phyloP scores from a whole-genome alignment of 2,113 vertebrate genomes.

The Orthochromis malagaraziensis region DNA sequence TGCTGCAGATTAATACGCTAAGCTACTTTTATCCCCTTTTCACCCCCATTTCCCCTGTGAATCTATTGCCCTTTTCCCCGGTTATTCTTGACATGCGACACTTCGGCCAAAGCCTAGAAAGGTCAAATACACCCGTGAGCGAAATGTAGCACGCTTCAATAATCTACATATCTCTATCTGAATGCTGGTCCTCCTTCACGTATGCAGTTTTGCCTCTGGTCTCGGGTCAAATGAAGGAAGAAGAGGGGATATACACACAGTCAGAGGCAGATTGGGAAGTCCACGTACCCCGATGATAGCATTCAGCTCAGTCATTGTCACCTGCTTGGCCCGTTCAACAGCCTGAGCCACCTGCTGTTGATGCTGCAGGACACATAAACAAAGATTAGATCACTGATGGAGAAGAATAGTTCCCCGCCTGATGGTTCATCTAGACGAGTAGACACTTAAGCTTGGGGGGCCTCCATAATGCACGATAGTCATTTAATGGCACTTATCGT shows the following conservation, averaged over 20 bases:
- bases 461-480: neutral
- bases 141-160: slow-evolving; percentile 24
- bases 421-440: neutral
- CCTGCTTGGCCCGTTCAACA: slow-evolving; percentile 96
- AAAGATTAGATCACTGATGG: neutral
- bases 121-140: slow-evolving; percentile 12
- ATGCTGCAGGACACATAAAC: slow-evolving; percentile 73
- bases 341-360: slow-evolving; percentile 98
- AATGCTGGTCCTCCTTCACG: neutral
- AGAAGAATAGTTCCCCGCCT: neutral
- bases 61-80: slow-evolving; percentile 3
- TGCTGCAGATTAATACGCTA: neutral
- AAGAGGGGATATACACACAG: slow-evolving; percentile 95
- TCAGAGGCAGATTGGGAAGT: slow-evolving; percentile 98
- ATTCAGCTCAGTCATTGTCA: slow-evolving; percentile 98
- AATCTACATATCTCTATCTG: neutral
- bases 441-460: neutral
- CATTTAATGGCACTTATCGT: neutral
- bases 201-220: slow-evolving; percentile 72
- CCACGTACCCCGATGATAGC: slow-evolving; percentile 99
- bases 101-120: neutral
- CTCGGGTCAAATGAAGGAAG: slow-evolving; percentile 79
- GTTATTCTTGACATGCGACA: neutral
- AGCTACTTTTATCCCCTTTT: neutral
- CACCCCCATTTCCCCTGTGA: neutral